These are phyloP conservation scores for Caenorhabditis sp. DNA, from an alignment of 2,888 invertebrate genomes.

Conservation along the genomic window DNA sequence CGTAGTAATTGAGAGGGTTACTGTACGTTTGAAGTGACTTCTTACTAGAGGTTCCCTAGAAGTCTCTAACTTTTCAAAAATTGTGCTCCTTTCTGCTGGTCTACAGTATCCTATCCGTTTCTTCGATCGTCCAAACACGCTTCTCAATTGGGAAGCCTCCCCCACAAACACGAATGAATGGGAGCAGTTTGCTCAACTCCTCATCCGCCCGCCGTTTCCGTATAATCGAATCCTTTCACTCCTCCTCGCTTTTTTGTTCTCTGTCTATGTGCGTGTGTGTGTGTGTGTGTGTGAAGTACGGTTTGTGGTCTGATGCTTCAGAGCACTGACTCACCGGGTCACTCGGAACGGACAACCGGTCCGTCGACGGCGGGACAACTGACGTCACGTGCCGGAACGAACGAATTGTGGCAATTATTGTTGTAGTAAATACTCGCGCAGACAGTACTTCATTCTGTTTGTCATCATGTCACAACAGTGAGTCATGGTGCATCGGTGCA, in stretches of 20 bases:
- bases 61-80: too few species aligned
- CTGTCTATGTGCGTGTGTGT: neutral
- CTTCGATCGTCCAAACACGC: neutral
- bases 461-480: conserved; percentile 33
- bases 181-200: conserved; percentile 42
- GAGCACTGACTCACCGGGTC: neutral
- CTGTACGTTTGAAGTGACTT: too few species aligned
- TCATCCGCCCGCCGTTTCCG: conserved; percentile 9
- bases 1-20: too few species aligned
- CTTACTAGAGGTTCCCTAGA: too few species aligned
- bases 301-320: neutral
- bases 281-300: neutral
- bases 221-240: neutral
- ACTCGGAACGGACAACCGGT: conserved; percentile 9
- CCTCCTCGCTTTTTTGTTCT: neutral
- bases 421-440: neutral
- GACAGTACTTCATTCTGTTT: conserved; percentile 15
- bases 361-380: neutral
- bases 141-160: conserved; percentile 5
- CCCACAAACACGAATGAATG: neutral
- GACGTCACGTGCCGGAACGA: neutral
- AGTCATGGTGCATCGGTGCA: conserved; percentile 7
- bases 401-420: neutral
- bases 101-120: neutral
- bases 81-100: too few species aligned